Percentiles rank a stretch among this genome's conserved stretches.
These are phyloP conservation scores for Mythimna impura DNA, from an alignment of 2,888 invertebrate species.

Conservation along the genomic window DNA sequence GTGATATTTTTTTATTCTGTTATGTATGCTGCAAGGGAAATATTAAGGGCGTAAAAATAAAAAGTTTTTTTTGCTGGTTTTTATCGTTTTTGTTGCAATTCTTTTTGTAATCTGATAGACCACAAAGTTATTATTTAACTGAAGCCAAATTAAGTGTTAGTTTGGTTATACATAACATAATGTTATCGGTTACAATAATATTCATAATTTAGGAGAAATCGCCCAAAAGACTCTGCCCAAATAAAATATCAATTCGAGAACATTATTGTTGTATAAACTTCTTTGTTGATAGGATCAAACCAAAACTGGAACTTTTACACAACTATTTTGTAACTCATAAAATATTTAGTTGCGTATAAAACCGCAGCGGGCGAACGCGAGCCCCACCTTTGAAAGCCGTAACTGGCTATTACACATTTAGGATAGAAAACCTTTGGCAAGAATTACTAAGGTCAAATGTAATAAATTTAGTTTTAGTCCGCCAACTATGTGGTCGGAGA, in stretches of 20 bases:
- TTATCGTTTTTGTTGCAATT: neutral
- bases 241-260: constrained; percentile 57
- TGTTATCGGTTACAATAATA: constrained; percentile 18
- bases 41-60: too few relatives aligned
- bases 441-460: constrained; percentile 89
- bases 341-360: constrained; percentile 87
- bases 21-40: neutral
- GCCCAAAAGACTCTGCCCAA: constrained; percentile 25
- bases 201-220: constrained; percentile 24
- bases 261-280: constrained; percentile 65
- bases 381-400: constrained; percentile 85
- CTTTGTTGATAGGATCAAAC: constrained; percentile 77
- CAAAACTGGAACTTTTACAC: constrained; percentile 76
- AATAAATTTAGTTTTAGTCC: constrained; percentile 90
- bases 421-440: constrained; percentile 86
- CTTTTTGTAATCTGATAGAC: neutral
- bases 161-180: neutral
- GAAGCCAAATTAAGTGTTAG: neutral
- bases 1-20: neutral
- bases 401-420: constrained; percentile 85
- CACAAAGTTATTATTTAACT: neutral
- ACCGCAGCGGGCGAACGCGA: constrained; percentile 81
- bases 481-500: constrained; percentile 88
- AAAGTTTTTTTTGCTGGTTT: neutral
- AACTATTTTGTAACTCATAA: constrained; percentile 88